Conservation (phyloP, 2,113 vertebrate genomes). For the Prionailurus bengalensis region DNA sequence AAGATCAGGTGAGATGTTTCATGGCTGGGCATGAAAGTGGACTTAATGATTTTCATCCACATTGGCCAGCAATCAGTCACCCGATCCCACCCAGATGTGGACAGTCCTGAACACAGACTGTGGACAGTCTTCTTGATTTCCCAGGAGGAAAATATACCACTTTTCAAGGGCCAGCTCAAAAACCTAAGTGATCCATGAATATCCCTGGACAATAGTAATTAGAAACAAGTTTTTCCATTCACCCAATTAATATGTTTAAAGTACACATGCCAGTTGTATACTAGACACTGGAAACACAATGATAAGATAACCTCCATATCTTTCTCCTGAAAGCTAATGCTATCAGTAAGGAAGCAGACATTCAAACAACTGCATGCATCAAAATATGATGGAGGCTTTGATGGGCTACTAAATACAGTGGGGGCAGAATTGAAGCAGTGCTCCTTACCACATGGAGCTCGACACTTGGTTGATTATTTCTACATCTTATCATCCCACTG, state of each 20-base stretch:
- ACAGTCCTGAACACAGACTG: not conserved
- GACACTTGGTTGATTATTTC: not conserved
- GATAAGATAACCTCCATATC: not conserved
- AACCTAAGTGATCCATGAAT: not conserved
- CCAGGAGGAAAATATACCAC: not conserved
- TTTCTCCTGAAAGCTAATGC: not conserved
- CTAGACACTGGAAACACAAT: not conserved
- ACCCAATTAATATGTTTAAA: constrained; percentile 20
- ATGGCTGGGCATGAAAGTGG: not conserved
- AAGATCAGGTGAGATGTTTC: not conserved
- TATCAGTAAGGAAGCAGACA: not conserved
- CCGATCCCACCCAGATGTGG: not conserved
- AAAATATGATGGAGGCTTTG: not conserved
- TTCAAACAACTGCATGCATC: not conserved
- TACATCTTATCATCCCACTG: constrained; percentile 27
- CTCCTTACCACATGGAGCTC: not conserved
- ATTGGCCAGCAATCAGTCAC: not conserved
- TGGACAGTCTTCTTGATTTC: not conserved
- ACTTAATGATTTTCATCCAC: not conserved
- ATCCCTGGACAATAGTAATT: not conserved
- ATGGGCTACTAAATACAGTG: not conserved
- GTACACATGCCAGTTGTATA: not conserved
- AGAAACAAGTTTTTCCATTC: not conserved
- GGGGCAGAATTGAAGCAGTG: not conserved
- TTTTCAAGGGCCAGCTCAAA: constrained; percentile 20